Evolutionary conservation across 2,888 invertebrate species (phyloP), one percentile per base, ranked within the genome.

Genomic region (Meiosimyza platycephala): DNA sequence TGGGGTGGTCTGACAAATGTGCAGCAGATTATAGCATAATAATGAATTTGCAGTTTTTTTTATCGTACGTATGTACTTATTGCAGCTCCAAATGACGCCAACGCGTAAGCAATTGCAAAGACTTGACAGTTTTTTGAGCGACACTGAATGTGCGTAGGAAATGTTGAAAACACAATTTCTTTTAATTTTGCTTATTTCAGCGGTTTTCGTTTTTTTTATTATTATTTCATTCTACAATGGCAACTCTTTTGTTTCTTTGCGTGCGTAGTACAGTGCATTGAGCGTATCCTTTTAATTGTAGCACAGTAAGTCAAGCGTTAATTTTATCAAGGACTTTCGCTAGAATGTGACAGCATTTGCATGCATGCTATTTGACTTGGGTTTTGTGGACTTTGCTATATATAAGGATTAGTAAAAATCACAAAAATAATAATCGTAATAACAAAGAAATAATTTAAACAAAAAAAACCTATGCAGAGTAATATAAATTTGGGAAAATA

Each of bases 11-110:
- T 4, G 16, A 12, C 13, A 57, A 12, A 57, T 22, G 13, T 57
- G 12, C 28, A 12, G 57, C 33, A 71, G 65, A 71, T 71, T 71
- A 71, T 48, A 57, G 71, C 59, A 40, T 57, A 71, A 71, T 71
- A 65, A 71, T 71, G 71, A 65, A 57, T 57, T 59, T 59, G 64
- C 55, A 47, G 64, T 55, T 50, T 54, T 18, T 55, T 68, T 16
- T n/a, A 6, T 60, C 50, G 64, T 13, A 28, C 51, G 64, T 64
- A 18, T 51, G 64, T 51, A 11, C 13, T 51, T 64, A 51, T 64
- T 7, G 64, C 5, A 50, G 33, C n/a, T 40, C 9, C 54, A 52
- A n/a, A 16, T 18, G 66, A 55, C 66, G 66, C 66, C 66, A 55
- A 64, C 50, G 16, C 64, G 33, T 51, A 64, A 50, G 51, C 52